Conservation (phyloP, 2,888 invertebrate species). For the Mycalesis mineus region DNA sequence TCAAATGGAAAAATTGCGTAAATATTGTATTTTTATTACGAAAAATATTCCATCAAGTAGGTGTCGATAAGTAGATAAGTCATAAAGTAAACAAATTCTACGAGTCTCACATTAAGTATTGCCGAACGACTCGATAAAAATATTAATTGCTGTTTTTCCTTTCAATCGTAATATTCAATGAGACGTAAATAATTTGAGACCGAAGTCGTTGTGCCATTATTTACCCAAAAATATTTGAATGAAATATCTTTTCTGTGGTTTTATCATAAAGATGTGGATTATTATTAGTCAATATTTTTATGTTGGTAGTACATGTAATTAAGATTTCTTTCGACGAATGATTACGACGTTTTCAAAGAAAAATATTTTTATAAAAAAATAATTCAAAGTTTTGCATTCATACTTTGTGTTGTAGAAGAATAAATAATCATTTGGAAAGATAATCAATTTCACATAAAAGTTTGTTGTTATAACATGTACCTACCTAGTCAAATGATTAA, state of each 20-base stretch:
- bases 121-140: constrained; percentile 62
- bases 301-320: too few species aligned
- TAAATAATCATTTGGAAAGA: background rate
- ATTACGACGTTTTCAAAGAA: too few species aligned
- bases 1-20: too few species aligned
- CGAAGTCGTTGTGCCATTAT: background rate
- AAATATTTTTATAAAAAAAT: too few species aligned
- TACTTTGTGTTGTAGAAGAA: too few species aligned
- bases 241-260: background rate
- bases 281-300: background rate
- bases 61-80: constrained; percentile 43
- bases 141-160: constrained; percentile 64
- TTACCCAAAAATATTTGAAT: background rate
- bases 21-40: too few species aligned
- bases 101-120: constrained; percentile 63
- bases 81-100: constrained; percentile 55
- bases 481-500: background rate
- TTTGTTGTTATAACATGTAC: too few species aligned
- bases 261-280: background rate
- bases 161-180: constrained; percentile 54
- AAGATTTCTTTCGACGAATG: too few species aligned
- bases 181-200: constrained; percentile 44
- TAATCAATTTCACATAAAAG: background rate
- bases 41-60: constrained; percentile 40
- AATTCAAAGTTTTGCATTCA: too few species aligned